Conservation (phyloP, 2,888 invertebrate genomes). For the Sinopyrophorus schimmeli region DNA sequence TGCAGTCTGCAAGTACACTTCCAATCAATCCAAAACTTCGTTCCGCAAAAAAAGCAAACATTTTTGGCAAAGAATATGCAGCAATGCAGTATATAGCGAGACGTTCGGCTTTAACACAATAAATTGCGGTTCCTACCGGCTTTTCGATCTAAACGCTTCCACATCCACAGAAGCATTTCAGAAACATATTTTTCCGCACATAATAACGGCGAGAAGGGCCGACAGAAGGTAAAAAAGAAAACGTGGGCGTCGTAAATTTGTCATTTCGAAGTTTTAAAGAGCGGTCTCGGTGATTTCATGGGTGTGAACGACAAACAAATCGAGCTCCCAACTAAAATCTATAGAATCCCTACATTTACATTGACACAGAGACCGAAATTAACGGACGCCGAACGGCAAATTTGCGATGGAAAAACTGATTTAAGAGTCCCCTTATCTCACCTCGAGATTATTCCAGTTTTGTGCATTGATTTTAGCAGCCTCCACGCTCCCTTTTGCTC, state of each 20-base stretch:
- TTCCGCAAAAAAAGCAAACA: not conserved
- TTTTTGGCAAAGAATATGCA: constrained; percentile 20
- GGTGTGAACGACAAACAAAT: constrained; percentile 7
- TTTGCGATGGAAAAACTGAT: no score
- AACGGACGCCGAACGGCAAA: no score
- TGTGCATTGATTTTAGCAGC: constrained; percentile 80
- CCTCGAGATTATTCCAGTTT: constrained; percentile 81
- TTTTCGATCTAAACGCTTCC: no score
- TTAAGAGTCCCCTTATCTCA: constrained; percentile 55
- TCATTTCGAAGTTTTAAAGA: no score
- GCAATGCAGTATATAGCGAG: constrained; percentile 22
- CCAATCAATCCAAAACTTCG: no score
- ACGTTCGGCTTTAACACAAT: constrained; percentile 9
- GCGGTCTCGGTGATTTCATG: constrained; percentile 9
- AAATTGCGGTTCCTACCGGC: constrained; percentile 7
- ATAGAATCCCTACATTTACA: constrained; percentile 2
- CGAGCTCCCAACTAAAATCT: not conserved
- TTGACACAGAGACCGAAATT: constrained; percentile 2
- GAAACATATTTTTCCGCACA: no score
- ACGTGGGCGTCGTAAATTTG: no score
- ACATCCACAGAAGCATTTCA: no score
- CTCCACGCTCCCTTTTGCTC: constrained; percentile 82
- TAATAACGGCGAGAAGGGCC: no score
- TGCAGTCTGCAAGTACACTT: no score
- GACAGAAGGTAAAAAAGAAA: no score